These are phyloP conservation scores for Empidonax traillii DNA, from an alignment of 2,113 vertebrate genomes.

Conservation along the genomic window DNA sequence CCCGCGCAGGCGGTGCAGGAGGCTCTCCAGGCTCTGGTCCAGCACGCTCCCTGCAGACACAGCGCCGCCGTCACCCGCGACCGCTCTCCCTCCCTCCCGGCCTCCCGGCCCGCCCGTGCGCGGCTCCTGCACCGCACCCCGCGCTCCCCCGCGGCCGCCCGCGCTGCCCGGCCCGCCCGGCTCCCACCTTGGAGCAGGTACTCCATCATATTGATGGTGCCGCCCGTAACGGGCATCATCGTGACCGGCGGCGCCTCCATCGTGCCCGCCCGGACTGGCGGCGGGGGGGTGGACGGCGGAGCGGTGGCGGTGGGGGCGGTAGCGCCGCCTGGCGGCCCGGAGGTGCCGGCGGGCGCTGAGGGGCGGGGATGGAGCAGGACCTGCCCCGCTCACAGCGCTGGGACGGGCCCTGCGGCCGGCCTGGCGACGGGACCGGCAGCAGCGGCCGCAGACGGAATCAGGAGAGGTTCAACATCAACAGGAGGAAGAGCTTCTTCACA, in stretches of 20 bases:
- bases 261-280: too few relatives aligned
- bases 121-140: neutral
- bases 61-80: too few relatives aligned
- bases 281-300: too few relatives aligned
- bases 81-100: too few relatives aligned
- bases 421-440: too few relatives aligned
- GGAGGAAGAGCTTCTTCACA: accelerated
- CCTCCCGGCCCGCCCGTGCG: neutral
- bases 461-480: too few relatives aligned
- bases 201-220: conserved; percentile 96
- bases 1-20: conserved; percentile 91
- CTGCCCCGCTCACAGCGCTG: too few relatives aligned
- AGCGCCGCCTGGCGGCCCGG: neutral
- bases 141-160: neutral
- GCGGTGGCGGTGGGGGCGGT: neutral
- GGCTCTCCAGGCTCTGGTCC: conserved; percentile 93
- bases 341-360: too few relatives aligned
- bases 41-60: conserved; percentile 86
- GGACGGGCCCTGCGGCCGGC: too few relatives aligned
- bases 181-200: conserved; percentile 89
- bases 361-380: neutral
- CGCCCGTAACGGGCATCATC: conserved; percentile 91
- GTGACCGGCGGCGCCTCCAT: conserved; percentile 83
- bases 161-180: neutral
- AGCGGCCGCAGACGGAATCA: too few relatives aligned